Evolutionary conservation across 2,888 invertebrate species (phyloP).

Genomic region (Thereva nobilitata): DNA sequence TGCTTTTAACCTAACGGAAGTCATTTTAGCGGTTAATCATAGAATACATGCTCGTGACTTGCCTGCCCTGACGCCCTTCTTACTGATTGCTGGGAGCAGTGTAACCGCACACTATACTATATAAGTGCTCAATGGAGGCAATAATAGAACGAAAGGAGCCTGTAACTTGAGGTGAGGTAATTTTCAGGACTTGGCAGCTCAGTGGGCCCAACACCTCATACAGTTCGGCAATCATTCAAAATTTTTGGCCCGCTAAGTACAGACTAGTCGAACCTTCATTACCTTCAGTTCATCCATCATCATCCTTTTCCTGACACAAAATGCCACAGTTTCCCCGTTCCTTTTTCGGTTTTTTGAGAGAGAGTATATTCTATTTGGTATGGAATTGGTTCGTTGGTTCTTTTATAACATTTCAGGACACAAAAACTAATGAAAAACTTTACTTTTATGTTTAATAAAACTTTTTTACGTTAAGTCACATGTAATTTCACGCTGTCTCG

Average conservation of each 20-base stretch:
- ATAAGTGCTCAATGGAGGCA: no score
- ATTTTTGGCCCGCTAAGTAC: conserved; percentile 29
- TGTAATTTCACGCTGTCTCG: conserved; percentile 49
- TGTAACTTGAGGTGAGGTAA: no score
- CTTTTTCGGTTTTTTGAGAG: conserved; percentile 6
- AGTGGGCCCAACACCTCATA: no score
- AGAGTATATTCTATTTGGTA: conserved; percentile 16
- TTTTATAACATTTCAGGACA: conserved; percentile 19
- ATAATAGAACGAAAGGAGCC: no score
- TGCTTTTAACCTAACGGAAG: conserved; percentile 44
- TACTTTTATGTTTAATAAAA: conserved; percentile 36
- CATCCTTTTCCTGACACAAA: conserved; percentile 8
- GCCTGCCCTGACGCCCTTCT: conserved; percentile 17
- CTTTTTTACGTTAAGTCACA: conserved; percentile 43
- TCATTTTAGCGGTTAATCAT: conserved; percentile 44
- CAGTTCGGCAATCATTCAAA: conserved; percentile 12
- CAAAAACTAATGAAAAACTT: conserved; percentile 25
- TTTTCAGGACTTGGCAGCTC: no score
- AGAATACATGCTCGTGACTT: conserved; percentile 27
- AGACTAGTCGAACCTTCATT: conserved; percentile 9
- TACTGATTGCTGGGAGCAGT: no score
- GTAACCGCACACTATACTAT: no score
- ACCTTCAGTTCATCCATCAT: neutral
- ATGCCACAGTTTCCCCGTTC: neutral
- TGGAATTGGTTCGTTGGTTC: conserved; percentile 9